Base-by-base conservation (phyloP, 2,797 vertebrate genomes). In the Denticeps clupeoides region DNA sequence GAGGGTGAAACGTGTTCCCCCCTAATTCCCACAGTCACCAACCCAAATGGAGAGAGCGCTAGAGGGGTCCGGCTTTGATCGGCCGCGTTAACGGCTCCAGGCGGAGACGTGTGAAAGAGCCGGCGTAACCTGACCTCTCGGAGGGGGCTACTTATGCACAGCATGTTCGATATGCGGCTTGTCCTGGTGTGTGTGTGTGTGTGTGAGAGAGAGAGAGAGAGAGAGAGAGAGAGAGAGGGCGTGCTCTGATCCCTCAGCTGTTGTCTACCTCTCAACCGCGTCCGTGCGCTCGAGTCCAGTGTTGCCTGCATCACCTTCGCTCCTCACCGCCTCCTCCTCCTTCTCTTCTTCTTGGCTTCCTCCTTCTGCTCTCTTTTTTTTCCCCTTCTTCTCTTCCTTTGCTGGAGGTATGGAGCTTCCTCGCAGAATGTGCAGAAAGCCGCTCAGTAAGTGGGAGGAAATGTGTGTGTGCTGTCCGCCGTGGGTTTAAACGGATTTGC, bases 361-460 rank as follows among this genome's bases (percentile, higher is more conserved):
- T 4, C 5, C 1, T 21, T 9, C 15, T 4, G 19, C 15, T 37
- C 15, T 37, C 16, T 18, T 15, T 37, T 15, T 18, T 16, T 28
- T 10, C 32, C 12, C 13, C 29, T 6, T 13, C 37, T 33, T 16
- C 32, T 18, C 15, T 18, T 13, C 35, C 4, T 8, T 9, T 35
- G 35, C 4, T 9, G 16, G 4, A 38, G 35, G 10, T 10, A 38
- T 38, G 35, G 35, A 38, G 18, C 35, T 38, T 18, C 38, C 35
- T 21, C 35, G 35, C 35, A 19, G 35, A 38, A 38, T 19, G 18
- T 38, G 38, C 11, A 35, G 35, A 16, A 35, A 38, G 9, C 35
- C 35, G 35, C 35, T 38, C 35, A 38, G 35, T 38, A 38, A 38
- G 35, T 38, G 38, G n/a, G n/a, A n/a, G n/a, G n/a, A n/a, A n/a